Evolutionary conservation across 1,140 invertebrate genomes (phyloP), one percentile per base, ranked within the genome.

Genomic region (Ephestia elutella): DNA sequence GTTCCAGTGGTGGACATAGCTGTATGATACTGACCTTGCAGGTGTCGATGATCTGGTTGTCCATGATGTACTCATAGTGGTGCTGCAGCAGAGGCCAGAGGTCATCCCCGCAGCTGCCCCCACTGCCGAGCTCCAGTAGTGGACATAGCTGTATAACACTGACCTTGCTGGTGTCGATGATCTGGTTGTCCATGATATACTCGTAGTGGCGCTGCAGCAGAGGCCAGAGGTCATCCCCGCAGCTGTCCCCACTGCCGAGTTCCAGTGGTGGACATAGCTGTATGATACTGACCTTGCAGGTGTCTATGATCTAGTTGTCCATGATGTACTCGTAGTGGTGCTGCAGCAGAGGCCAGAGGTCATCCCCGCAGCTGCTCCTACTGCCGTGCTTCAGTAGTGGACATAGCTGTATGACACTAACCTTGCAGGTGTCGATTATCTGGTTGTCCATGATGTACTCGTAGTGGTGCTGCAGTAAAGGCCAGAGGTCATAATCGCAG

Each of bases 371-470:
- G 72, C 87, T 89, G 69, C 85, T 82, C n/a, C 85, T 86, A 69
- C 90, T 88, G 90, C 80, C 20, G 91, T 93, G 60, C 92, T 92
- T 92, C 93, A 95, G n/a, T n/a, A n/a, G n/a, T n/a, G n/a, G n/a
- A n/a, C n/a, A n/a, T n/a, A n/a, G n/a, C n/a, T n/a, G n/a, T n/a
- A n/a, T n/a, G n/a, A n/a, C n/a, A n/a, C n/a, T n/a, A n/a, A 89
- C 89, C 82, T 86, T 89, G 90, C 96, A 97, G 66, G 93, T 94
- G 76, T 97, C 95, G 62, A 97, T 95, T 59, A 97, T 93, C 77
- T 96, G 94, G 80, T 95, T 96, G 85, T 97, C 95, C 96, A 98
- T 97, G 74, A 98, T 95, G 83, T 96, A 98, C 81, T 97, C 93
- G 87, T 98, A 97, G 86, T 95, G 94, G 20, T 95, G 93, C 72